phyloP scores from a whole-genome alignment of 2,888 invertebrate genomes.

The Antitype chi region DNA sequence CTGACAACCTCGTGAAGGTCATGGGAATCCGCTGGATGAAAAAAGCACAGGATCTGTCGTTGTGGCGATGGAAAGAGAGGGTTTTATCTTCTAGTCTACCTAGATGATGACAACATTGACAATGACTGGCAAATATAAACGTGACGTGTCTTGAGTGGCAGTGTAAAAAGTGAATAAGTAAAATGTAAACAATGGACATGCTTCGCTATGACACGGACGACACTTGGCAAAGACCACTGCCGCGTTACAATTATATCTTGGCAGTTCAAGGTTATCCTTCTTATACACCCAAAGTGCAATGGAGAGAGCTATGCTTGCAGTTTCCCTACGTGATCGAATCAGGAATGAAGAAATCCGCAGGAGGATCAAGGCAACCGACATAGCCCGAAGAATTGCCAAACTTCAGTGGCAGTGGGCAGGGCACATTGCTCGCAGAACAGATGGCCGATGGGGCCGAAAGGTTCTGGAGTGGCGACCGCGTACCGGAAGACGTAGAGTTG shows the following conservation, averaged over 20 bases:
- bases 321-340: no score
- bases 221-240: slow-evolving; percentile 22
- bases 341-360: no score
- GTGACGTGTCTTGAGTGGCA: not conserved
- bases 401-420: no score
- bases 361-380: no score
- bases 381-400: no score
- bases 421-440: no score
- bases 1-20: not conserved
- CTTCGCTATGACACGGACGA: not conserved
- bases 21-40: not conserved
- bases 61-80: not conserved
- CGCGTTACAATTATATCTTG: slow-evolving; percentile 9
- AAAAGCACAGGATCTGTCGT: not conserved
- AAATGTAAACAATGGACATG: slow-evolving; percentile 21
- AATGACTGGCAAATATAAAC: not conserved
- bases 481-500: no score
- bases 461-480: no score
- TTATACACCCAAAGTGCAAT: no score
- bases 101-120: not conserved
- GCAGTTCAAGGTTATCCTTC: not conserved
- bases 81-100: no score
- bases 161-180: not conserved
- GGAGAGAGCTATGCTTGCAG: no score
- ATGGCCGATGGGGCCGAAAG: no score